Evolutionary conservation across 92 coral and sea anemone species (phyloP), one percentile per base, ranked within the genome.

Genomic region (Epizoanthus rinbou): DNA sequence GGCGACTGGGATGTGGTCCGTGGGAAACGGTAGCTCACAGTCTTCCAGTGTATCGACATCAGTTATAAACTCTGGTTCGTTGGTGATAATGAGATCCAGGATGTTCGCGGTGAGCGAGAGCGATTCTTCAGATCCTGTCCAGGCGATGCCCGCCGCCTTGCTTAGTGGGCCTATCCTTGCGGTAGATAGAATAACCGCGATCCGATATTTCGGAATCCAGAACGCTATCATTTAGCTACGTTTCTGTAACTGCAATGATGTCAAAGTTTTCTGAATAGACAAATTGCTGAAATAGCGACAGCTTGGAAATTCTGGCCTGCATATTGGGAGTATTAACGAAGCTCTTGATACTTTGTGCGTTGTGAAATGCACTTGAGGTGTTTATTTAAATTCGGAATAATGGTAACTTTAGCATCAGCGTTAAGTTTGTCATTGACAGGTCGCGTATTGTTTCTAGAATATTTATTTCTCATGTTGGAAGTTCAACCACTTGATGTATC

Each of bases 61-160:
- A 43, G 21, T 63, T 28, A 83, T 72, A 17, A 80, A 83, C 50
- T 72, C 86, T 22, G 86, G 86, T 56, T 83, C 82, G 41, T 83
- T 83, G n/a, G 82, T 23, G 57, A 83, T 69, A 72, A 83, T 56
- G 15, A 73, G 67, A 53, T 72, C 82, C 37, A 83, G 66, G 19
- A 65, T 71, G 62, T 76, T 54, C n/a, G 33, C 82, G 18, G 57
- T 75, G 54, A n/a, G n/a, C n/a, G 54, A 9, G 8, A 1, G 54
- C 54, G 54, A 50, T 10, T 50, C 54, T 13, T 13, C 14, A 50
- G 54, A 6, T 50, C 54, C 54, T 50, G 54, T 50, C 54, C 14
- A 50, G 54, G 6, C 43, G 5, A 37, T 28, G 31, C 31, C 62
- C 63, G 8, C 60, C 25, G 3, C 80, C 60, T 47, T 39, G 18